These are phyloP conservation scores for Craniophora ligustri DNA, from an alignment of 2,888 invertebrate species.

Conservation along the genomic window DNA sequence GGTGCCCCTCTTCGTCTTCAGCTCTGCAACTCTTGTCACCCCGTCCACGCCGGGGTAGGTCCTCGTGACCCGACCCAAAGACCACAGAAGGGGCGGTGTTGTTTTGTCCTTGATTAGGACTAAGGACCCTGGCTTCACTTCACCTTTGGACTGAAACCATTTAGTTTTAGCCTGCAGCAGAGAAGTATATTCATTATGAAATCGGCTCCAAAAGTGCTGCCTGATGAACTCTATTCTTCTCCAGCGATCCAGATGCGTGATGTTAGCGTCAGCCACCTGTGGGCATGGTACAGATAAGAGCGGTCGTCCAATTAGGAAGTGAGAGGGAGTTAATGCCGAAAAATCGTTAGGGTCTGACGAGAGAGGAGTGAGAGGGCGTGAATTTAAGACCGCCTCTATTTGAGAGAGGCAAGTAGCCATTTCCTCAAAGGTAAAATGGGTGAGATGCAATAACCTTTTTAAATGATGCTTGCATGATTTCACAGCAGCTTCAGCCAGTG, in stretches of 20 bases:
- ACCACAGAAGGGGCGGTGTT: neutral
- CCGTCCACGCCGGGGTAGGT: neutral
- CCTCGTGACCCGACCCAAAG: neutral
- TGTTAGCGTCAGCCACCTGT: too few species aligned
- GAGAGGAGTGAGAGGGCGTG: conserved; percentile 28
- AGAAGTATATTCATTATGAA: neutral
- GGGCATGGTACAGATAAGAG: too few species aligned
- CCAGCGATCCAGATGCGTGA: too few species aligned
- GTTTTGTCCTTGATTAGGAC: neutral
- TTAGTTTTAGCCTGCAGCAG: neutral
- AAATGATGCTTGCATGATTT: neutral
- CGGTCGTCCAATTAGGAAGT: too few species aligned
- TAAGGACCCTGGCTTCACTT: neutral
- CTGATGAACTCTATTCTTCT: too few species aligned
- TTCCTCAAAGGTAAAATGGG: conserved; percentile 35
- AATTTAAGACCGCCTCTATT: too few species aligned
- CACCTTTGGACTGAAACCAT: neutral
- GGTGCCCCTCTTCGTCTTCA: too few species aligned
- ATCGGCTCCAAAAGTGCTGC: neutral
- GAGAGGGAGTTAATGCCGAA: conserved; percentile 14
- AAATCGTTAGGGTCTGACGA: conserved; percentile 22
- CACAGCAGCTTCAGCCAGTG: neutral
- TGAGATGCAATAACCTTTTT: neutral
- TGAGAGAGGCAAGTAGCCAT: too few species aligned
- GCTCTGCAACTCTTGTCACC: neutral